Base-by-base conservation (phyloP, 2,113 vertebrate genomes). In the Daubentonia madagascariensis region DNA sequence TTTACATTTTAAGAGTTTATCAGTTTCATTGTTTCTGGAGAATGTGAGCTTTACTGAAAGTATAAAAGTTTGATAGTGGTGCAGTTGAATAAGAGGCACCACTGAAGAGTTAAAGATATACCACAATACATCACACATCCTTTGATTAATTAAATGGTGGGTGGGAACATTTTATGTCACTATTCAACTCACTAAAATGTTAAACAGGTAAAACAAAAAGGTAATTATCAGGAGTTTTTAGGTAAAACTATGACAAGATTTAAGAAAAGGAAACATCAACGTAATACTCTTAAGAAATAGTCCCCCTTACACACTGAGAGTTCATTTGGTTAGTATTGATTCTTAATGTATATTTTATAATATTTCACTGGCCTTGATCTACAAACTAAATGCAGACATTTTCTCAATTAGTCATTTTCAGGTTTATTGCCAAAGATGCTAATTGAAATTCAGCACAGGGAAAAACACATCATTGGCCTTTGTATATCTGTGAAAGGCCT, bases 391-490 rank as follows among this genome's bases (percentile, higher is more conserved):
- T 32, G 43, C 32, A 87, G 32, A 54, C 54, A 68, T 92, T 78
- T 96, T 96, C 72, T 73, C 3, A 20, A 37, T 96, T 90, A 57
- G 80, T 97, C 92, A 63, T 68, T 97, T 85, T 91, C 11, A 18
- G 94, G 65, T 65, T 45, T 91, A 67, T 76, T 76, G 96, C 75
- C 87, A 61, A 83, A 94, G 89, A 95, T 97, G 92, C 96, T 98
- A 72, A 98, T 98, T 98, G 93, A 97, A 94, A 98, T 98, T 98
- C 98, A 87, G 43, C 79, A 83, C 97, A 98, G 97, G 87, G 96
- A 94, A 97, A 96, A 96, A 86, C 93, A 18, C 95, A 57, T 98
- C 89, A 94, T 2, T 93, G 83, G 61, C 80, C 91, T 98, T 98
- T 98, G 97, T 98, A 78, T 89, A 32, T 73, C 87, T 0, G 0